Conservation (phyloP, 2,797 vertebrate species). For the Spinus olivaceus region DNA sequence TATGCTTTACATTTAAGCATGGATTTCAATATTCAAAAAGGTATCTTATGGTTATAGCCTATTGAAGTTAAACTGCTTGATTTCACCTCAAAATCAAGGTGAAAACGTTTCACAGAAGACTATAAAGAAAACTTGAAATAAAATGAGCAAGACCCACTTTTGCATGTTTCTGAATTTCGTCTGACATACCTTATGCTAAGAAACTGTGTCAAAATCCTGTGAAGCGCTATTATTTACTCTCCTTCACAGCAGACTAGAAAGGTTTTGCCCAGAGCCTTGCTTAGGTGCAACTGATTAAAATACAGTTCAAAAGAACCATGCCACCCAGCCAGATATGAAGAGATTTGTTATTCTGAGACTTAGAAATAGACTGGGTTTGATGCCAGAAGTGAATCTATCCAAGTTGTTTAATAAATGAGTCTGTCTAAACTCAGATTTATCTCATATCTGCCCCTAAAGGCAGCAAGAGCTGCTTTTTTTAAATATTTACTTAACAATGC, state of each 20-base stretch:
- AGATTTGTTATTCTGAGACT: constrained; percentile 19
- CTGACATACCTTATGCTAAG: neutral
- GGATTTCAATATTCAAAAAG: neutral
- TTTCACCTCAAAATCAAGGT: neutral
- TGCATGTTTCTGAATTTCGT: neutral
- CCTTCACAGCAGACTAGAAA: constrained; percentile 4
- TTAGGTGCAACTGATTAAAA: constrained; percentile 30
- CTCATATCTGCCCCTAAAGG: constrained; percentile 2
- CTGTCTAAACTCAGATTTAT: constrained; percentile 33
- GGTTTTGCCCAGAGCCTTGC: constrained; percentile 20
- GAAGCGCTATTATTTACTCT: neutral
- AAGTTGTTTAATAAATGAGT: constrained; percentile 6
- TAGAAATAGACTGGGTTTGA: neutral
- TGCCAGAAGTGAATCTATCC: constrained; percentile 18
- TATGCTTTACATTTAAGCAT: neutral
- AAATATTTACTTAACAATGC: neutral
- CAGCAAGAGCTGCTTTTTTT: neutral
- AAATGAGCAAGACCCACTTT: neutral
- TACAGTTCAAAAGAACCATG: constrained; percentile 19
- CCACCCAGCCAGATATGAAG: constrained; percentile 54
- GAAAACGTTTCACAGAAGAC: neutral
- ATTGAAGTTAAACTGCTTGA: neutral
- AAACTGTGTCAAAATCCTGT: neutral
- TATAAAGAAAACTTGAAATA: neutral
- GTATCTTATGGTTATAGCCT: neutral